Evolutionary conservation across 2,797 vertebrate species (phyloP).

Genomic region (Gymnothorax javanicus): DNA sequence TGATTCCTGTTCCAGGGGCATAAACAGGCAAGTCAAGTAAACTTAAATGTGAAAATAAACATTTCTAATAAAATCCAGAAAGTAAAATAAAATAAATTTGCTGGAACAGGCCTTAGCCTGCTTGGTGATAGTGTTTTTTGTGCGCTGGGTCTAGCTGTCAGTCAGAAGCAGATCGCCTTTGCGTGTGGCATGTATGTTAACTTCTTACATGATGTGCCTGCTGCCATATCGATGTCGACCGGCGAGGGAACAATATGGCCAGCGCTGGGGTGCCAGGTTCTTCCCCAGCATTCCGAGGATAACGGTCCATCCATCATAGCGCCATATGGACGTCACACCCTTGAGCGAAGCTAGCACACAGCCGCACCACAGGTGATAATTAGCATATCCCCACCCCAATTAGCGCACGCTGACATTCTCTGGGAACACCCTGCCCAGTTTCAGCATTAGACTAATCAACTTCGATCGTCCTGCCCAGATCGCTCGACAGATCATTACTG

Average conservation of each 20-base stretch:
- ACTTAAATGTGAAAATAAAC: background rate
- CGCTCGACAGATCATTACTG: background rate
- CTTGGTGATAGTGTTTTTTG: conserved; percentile 70
- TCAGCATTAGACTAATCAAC: background rate
- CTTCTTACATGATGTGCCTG: conserved; percentile 49
- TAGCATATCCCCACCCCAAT: conserved; percentile 26
- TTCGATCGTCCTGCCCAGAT: background rate
- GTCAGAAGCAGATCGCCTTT: conserved; percentile 41
- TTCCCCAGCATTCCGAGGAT: background rate
- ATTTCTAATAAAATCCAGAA: conserved; percentile 61
- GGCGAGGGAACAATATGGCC: conserved; percentile 30
- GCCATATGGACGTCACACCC: conserved; percentile 17
- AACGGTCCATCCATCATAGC: background rate
- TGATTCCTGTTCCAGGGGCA: too few species aligned
- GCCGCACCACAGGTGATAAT: conserved; percentile 10
- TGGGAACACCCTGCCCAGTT: background rate
- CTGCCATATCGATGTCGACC: conserved; percentile 63
- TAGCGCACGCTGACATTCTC: conserved; percentile 8
- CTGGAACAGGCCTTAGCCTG: conserved; percentile 57
- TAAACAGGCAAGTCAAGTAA: background rate
- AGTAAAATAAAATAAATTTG: conserved; percentile 50
- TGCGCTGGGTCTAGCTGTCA: conserved; percentile 73
- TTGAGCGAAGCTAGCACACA: background rate
- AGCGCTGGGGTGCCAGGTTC: conserved; percentile 8
- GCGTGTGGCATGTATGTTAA: conserved; percentile 36